A percentile compares a stretch with the other conserved stretches of the same genome.
phyloP scores from a whole-genome alignment of 2,888 invertebrate species.

The Hydroisotoma schaefferi region DNA sequence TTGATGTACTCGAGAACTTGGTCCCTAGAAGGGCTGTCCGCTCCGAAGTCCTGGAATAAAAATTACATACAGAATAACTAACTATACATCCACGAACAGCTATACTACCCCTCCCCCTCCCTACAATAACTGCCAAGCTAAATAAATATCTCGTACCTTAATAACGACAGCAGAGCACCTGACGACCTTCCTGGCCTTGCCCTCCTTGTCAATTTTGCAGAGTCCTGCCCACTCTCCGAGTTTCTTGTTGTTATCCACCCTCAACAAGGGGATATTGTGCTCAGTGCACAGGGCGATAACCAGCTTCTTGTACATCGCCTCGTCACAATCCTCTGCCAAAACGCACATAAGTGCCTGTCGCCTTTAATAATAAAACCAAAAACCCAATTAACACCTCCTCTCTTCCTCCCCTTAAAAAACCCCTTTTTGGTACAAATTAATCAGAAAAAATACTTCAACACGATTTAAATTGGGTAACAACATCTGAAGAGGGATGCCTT shows the following conservation, averaged over 20 bases:
- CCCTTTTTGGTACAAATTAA: neutral
- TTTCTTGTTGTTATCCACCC: slow-evolving; percentile 98
- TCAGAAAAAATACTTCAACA: slow-evolving; percentile 29
- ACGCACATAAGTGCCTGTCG: slow-evolving; percentile 95
- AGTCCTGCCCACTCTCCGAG: slow-evolving; percentile 99
- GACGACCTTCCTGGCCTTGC: slow-evolving; percentile 97
- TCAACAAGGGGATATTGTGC: slow-evolving; percentile 94
- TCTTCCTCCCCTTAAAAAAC: neutral
- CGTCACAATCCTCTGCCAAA: slow-evolving; percentile 96
- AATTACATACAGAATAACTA: slow-evolving; percentile 16
- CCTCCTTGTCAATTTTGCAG: slow-evolving; percentile 98
- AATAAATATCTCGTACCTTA: slow-evolving; percentile 59
- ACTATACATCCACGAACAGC: too few species aligned
- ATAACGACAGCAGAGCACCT: slow-evolving; percentile 98
- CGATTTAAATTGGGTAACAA: slow-evolving; percentile 39
- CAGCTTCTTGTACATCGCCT: slow-evolving; percentile 94
- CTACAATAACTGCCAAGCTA: neutral
- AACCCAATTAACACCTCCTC: neutral
- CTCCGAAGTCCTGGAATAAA: slow-evolving; percentile 84
- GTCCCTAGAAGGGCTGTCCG: slow-evolving; percentile 92
- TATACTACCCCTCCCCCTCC: too few species aligned
- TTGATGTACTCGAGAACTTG: slow-evolving; percentile 93
- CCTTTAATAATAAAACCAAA: slow-evolving; percentile 55
- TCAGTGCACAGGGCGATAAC: slow-evolving; percentile 97
- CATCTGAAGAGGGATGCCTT: slow-evolving; percentile 47